Base-by-base conservation (phyloP, 2,888 invertebrate genomes). In the Meteorus colon region DNA sequence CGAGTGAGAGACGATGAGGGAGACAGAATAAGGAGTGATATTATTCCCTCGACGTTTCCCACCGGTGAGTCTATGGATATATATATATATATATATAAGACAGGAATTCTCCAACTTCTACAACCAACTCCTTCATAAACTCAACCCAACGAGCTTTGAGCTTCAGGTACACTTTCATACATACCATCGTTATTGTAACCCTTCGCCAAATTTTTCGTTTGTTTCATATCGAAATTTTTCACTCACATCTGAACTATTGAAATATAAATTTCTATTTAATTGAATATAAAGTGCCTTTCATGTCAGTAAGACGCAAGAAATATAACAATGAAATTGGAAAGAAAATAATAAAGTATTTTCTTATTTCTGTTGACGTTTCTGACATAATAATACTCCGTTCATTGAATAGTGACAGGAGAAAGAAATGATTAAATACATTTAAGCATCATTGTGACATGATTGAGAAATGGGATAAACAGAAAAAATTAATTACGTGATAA, bases 131-230 rank as follows among this genome's bases (percentile, higher is more conserved):
- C 77, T 82, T 84, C 83, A 81, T 82, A 82, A 86, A 84, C 83
- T 83, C 82, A 82, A 82, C 83, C 80, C 80, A 84, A 84, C 84
- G 84, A 19, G 83, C 82, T 82, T 12, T 41, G 82, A 84, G 83
- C 82, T 82, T 81, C 76, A 78, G 78, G 75, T 69, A 77, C 77
- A 24, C n/a, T 76, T 78, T 72, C 71, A 51, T 51, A 51, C 71
- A 51, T 51, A 34, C 62, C 67, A 41, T 45, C 66, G 60, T 63
- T 51, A 65, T 48, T 37, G 48, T 71, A 71, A 62, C 70, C 63
- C 63, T 41, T 72, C 67, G 48, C 63, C 62, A 16, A 68, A 68
- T 51, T 65, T 14, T 66, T 55, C 70, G 51, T 59, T 29, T 74
- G 65, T 74, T 77, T 79, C 74, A 77, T 81, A 79, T 78, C 78